These are phyloP conservation scores for Drosophila infuscata DNA, from an alignment of 2,888 invertebrate species.

Conservation along the genomic window DNA sequence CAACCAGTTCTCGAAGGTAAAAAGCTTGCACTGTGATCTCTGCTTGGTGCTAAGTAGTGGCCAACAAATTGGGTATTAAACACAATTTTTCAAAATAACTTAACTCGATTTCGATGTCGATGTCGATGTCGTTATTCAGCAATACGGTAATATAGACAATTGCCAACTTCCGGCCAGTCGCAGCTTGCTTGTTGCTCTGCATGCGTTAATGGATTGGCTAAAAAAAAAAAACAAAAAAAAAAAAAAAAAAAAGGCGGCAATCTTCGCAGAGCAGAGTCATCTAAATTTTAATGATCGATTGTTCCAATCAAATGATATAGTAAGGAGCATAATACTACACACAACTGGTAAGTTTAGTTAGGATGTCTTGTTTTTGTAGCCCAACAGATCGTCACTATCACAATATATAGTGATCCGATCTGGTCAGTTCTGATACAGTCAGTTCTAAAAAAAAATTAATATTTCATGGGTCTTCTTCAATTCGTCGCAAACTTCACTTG, in stretches of 20 bases:
- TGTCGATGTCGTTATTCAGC: slow-evolving; percentile 12
- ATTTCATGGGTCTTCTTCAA: background rate
- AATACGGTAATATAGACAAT: background rate
- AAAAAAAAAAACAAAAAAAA: background rate
- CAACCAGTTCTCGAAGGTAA: slow-evolving; percentile 46
- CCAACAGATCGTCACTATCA: too few species aligned
- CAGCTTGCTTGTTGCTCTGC: slow-evolving; percentile 15
- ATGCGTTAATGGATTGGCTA: background rate
- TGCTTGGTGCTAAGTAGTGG: slow-evolving; percentile 5
- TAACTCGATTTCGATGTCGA: slow-evolving; percentile 18
- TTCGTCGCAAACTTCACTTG: background rate
- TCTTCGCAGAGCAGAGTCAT: background rate
- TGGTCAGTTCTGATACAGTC: background rate
- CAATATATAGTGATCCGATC: background rate
- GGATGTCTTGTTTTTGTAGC: background rate
- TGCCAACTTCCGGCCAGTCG: slow-evolving; percentile 23
- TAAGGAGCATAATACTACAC: background rate
- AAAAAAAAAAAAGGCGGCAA: background rate
- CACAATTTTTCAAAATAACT: slow-evolving; percentile 21
- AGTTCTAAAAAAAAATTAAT: background rate
- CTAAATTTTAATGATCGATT: background rate
- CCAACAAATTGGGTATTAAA: slow-evolving; percentile 23
- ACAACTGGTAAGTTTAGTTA: background rate
- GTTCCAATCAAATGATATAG: background rate
- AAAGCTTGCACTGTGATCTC: slow-evolving; percentile 31